Percentiles rank a stretch among this genome's conserved stretches.
phyloP scores from a whole-genome alignment of 2,113 vertebrate species.

The Xyrauchen texanus region DNA sequence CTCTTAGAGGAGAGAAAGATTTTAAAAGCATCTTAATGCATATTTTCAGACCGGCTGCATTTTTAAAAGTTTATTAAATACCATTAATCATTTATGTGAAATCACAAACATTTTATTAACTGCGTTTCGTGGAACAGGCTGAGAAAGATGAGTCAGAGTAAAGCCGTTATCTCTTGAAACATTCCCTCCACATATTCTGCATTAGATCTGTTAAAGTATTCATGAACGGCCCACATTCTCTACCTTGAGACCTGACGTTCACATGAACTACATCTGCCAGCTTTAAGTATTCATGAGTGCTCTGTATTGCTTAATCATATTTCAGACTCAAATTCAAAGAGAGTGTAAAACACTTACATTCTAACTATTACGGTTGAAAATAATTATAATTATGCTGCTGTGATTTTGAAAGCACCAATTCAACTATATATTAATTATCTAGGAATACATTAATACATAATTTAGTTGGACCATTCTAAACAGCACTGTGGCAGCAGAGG shows the following conservation, averaged over 20 bases:
- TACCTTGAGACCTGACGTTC: constrained; percentile 12
- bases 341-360: no score
- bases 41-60: background rate
- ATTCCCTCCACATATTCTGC: constrained; percentile 14
- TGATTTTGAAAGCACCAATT: no score
- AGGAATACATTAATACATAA: no score
- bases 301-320: constrained; percentile 32
- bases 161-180: background rate
- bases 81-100: constrained; percentile 31
- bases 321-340: background rate
- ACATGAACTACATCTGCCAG: constrained; percentile 38
- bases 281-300: constrained; percentile 38
- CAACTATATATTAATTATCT: no score
- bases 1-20: background rate
- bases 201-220: constrained; percentile 34
- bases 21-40: constrained; percentile 1
- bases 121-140: background rate
- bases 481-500: no score
- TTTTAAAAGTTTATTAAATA: constrained; percentile 14
- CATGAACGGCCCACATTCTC: constrained; percentile 9
- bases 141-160: constrained; percentile 6
- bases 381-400: no score
- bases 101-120: background rate
- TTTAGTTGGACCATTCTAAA: no score
- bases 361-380: no score